These are phyloP conservation scores for Pachymerium ferrugineum DNA, from an alignment of 2,888 invertebrate species.

Conservation along the genomic window DNA sequence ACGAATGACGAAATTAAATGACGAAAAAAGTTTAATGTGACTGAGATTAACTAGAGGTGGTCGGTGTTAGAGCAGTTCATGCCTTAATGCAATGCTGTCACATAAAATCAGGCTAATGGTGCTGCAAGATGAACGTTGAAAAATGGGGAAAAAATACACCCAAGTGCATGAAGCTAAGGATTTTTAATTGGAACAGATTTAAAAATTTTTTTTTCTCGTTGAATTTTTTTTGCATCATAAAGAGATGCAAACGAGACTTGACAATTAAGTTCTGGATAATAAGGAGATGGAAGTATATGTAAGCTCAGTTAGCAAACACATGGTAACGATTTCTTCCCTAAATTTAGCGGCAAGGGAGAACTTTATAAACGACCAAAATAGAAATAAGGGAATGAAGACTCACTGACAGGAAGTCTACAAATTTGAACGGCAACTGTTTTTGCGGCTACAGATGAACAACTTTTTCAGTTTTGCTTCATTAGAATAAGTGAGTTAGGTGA, in stretches of 20 bases:
- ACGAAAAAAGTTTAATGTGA: neutral
- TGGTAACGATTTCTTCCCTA: constrained; percentile 10
- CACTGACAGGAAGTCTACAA: constrained; percentile 17
- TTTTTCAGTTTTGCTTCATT: too few relatives aligned
- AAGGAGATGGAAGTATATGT: neutral
- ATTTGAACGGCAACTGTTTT: neutral
- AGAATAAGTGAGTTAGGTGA: too few relatives aligned
- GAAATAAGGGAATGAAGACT: constrained; percentile 3
- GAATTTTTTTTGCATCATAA: too few relatives aligned
- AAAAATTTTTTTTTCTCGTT: neutral
- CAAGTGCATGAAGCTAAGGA: neutral
- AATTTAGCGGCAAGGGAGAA: neutral
- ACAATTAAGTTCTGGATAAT: constrained; percentile 7
- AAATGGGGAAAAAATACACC: neutral
- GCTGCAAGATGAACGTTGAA: neutral
- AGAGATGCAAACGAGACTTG: neutral
- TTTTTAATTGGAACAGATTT: constrained; percentile 1
- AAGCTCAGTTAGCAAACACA: neutral
- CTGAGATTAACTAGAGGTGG: constrained; percentile 17
- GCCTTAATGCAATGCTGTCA: constrained; percentile 14
- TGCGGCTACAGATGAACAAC: too few relatives aligned
- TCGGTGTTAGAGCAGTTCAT: constrained; percentile 6
- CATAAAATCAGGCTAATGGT: constrained; percentile 15
- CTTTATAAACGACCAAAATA: constrained; percentile 12
- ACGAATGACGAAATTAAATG: neutral